Evolutionary conservation across 2,888 invertebrate species (phyloP), one percentile per base, ranked within the genome.

Genomic region (Amiota mariae): DNA sequence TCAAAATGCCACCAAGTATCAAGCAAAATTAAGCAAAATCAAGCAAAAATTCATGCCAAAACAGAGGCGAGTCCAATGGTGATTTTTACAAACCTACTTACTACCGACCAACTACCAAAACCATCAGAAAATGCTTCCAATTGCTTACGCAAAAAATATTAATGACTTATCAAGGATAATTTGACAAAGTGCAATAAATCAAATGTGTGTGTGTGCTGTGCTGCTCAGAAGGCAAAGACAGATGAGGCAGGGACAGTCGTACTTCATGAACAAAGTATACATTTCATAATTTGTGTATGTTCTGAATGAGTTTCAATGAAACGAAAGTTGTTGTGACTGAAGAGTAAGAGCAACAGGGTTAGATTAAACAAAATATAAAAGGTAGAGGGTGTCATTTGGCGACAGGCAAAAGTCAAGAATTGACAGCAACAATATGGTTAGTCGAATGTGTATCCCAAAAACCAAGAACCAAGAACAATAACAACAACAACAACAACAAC

Each of bases 101-200:
- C n/a, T n/a, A n/a, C n/a, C n/a, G n/a, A n/a, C n/a, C 49, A 59
- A 59, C n/a, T 49, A 49, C 36, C 10, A 46, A n/a, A 13, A 66
- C 15, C 12, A 68, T n/a, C n/a, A 54, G 54, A 74, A 66, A 73
- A 71, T 54, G 73, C 77, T 59, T 76, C 77, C 75, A 80, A 75
- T 78, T 64, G 59, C 18, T 10, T 59, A 20, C 59, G 67, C 67
- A 82, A 85, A 83, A 80, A 80, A 88, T 88, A 89, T 89, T 88
- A 89, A 89, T 89, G 89, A 89, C 89, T 88, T 89, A 88, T 89
- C 89, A 89, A 88, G 89, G 88, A 88, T 89, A 89, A 88, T 89
- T 88, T 88, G 89, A 89, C 88, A 89, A 85, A 84, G 82, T 81
- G 85, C 87, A 81, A 89, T 89, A 89, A 89, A 89, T 89, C 89